phyloP scores from a whole-genome alignment of 2,113 vertebrate genomes.

The Tragelaphus imberbis region DNA sequence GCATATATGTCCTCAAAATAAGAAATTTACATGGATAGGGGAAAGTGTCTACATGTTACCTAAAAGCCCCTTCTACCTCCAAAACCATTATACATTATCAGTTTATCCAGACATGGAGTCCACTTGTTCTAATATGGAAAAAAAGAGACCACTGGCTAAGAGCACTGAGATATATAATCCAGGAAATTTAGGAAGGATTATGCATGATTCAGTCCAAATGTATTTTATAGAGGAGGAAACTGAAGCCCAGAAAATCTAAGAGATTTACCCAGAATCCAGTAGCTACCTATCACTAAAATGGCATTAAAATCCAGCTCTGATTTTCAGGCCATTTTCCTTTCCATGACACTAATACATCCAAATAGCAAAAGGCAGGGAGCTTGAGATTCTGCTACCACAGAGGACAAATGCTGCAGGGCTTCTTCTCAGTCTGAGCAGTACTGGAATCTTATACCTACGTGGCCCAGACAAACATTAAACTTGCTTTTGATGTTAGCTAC shows the following conservation, averaged over 20 bases:
- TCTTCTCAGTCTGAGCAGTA: not conserved
- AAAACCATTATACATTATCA: not conserved
- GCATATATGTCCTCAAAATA: constrained; percentile 18
- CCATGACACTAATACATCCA: not conserved
- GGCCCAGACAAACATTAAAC: not conserved
- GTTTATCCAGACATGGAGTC: not conserved
- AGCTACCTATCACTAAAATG: not conserved
- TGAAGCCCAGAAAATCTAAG: not conserved
- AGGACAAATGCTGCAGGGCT: not conserved
- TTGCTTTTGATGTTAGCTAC: not conserved
- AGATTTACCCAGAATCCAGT: not conserved
- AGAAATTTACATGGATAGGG: not conserved
- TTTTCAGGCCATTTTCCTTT: not conserved
- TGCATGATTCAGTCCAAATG: not conserved
- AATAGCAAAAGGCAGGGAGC: not conserved
- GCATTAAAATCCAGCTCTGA: not conserved
- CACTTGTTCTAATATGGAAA: not conserved
- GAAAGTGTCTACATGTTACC: not conserved
- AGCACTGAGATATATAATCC: not conserved
- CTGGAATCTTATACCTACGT: not conserved
- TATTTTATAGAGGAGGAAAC: not conserved
- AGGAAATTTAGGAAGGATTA: not conserved
- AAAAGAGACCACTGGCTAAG: not conserved
- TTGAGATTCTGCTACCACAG: not conserved
- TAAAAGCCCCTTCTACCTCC: not conserved